Evolutionary conservation across 2,113 vertebrate genomes (phyloP), one percentile per base, ranked within the genome.

Genomic region (Nesospiza acunhae): DNA sequence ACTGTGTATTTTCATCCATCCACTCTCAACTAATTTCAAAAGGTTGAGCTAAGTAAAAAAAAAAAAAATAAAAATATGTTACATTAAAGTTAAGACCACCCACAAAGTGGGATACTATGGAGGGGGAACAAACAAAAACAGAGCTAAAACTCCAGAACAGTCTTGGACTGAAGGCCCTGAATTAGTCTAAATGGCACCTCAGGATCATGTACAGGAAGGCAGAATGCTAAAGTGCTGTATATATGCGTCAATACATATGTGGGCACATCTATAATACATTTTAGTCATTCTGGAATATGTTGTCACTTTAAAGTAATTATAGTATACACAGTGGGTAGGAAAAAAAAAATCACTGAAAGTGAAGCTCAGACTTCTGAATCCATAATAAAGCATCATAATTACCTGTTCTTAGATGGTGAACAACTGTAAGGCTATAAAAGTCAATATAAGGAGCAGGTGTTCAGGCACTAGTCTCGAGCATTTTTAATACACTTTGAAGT

Each of bases 51-150:
- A 27, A 30, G 1, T 4, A 20, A 44, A 42, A 55, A 53, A 50
- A 12, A 50, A 23, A 53, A 50, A 12, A 50, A 23, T 10, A 33
- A 12, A 28, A 15, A 58, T 4, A 10, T 17, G 0, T 37, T 81
- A 31, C 13, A 8, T 42, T 76, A 9, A 72, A n/a, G 2, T 2
- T 11, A 76, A 46, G 9, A 5, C 9, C 11, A 6, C 10, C 4
- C 13, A 16, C 5, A 6, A 35, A 41, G 5, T 14, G 5, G 6
- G 10, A 42, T 31, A 12, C 10, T 11, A 1, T 3, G 2, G 10
- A 27, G 0, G 4, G 7, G 3, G 2, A 37, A 7, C 8, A 81
- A 31, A 59, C 2, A 5, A 31, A 44, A 55, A 2, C 12, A 66
- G 3, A 74, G 4, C 16, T 10, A 41, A 39, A 11, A 5, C 6